phyloP scores from a whole-genome alignment of 1,140 invertebrate species.

The Stratiolaelaps scimitus region DNA sequence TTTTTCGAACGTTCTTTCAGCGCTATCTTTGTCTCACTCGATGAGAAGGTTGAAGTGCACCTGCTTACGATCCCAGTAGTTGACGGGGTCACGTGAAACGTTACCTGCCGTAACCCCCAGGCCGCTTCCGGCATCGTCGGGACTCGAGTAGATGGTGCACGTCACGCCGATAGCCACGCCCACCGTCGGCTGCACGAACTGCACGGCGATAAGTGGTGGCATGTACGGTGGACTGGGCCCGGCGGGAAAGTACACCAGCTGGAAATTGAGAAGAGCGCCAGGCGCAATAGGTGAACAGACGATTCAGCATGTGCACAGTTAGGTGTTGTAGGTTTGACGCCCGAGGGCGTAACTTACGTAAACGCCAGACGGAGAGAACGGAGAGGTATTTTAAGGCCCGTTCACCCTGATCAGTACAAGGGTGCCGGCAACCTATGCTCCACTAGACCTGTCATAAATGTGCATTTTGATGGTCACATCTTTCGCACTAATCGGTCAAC shows the following conservation, averaged over 20 bases:
- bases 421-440: no score
- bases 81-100: constrained; percentile 21
- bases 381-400: no score
- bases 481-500: no score
- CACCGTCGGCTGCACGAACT: constrained; percentile 33
- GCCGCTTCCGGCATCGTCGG: constrained; percentile 30
- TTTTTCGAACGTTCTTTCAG: no score
- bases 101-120: constrained; percentile 22
- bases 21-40: constrained; percentile 30
- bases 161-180: constrained; percentile 35
- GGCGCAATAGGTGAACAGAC: no score
- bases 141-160: constrained; percentile 34
- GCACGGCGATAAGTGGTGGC: constrained; percentile 34
- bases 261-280: constrained; percentile 21
- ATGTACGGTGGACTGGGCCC: constrained; percentile 32
- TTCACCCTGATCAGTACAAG: no score
- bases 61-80: constrained; percentile 33
- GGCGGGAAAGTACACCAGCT: constrained; percentile 33
- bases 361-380: no score
- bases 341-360: no score
- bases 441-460: no score
- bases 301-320: no score
- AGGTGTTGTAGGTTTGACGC: no score
- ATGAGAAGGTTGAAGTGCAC: constrained; percentile 35
- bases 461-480: no score